Evolutionary conservation across 2,888 invertebrate species (phyloP).

Genomic region (Oxycera nigricornis): DNA sequence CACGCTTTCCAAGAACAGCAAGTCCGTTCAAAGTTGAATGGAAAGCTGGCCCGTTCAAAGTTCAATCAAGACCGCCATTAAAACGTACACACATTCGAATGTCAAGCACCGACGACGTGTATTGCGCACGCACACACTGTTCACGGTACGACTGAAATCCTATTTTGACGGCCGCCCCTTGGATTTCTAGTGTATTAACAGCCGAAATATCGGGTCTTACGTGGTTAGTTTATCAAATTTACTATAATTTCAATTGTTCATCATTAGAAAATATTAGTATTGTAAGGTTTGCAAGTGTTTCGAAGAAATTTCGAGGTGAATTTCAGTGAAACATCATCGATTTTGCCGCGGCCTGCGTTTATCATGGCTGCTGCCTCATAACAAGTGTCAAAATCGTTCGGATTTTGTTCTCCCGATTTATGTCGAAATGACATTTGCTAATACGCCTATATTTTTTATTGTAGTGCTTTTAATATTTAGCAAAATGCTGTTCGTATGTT

Average conservation of each 20-base stretch:
- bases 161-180: too few relatives aligned
- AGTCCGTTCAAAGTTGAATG: too few relatives aligned
- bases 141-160: too few relatives aligned
- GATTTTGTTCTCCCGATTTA: background rate
- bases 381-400: conserved; percentile 16
- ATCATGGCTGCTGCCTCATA: conserved; percentile 29
- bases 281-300: background rate
- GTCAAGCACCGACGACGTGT: too few relatives aligned
- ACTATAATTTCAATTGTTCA: background rate
- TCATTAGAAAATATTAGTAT: background rate
- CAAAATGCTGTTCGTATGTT: background rate
- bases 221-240: background rate
- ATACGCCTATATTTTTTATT: background rate
- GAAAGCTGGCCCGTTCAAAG: too few relatives aligned
- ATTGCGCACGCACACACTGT: too few relatives aligned
- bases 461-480: background rate
- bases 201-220: conserved; percentile 13
- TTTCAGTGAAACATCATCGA: conserved; percentile 29
- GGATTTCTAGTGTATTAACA: too few relatives aligned
- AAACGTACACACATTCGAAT: too few relatives aligned
- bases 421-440: background rate
- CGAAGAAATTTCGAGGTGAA: background rate
- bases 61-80: too few relatives aligned
- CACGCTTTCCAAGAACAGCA: too few relatives aligned
- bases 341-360: background rate